Evolutionary conservation across 2,797 vertebrate genomes (phyloP), one percentile per base, ranked within the genome.

Genomic region (Taeniopygia guttata): DNA sequence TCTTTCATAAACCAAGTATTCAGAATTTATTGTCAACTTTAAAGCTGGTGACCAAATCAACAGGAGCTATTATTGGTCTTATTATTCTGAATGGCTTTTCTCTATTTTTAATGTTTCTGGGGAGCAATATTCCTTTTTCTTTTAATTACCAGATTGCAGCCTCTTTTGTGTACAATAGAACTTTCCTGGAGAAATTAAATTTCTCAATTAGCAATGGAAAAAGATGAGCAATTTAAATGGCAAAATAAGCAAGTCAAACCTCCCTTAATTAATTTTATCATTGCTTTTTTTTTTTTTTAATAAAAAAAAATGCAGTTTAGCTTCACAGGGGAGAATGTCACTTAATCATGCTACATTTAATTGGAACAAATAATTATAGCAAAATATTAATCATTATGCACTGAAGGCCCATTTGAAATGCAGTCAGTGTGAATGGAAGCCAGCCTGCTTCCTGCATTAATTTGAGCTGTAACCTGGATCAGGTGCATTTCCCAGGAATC

Each of bases 291-390:
- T 52, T 48, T 46, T 40, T 40, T 40, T 13, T 48, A 43, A n/a
- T 36, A 14, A 22, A 52, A 60, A 60, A 92, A 78, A 62, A 56
- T 4, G 49, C 51, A n/a, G 58, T 91, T 89, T 87, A 77, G 49
- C 45, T 88, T 80, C 90, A 83, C 80, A 80, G 64, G 80, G 82
- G 80, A 86, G 91, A 86, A 92, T 80, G 76, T 66, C 43, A 13
- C 76, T 95, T 97, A 92, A 96, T 96, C 90, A 89, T 34, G 76
- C 89, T 90, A 83, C 81, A 67, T 94, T 96, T 96, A 96, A 96
- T 95, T 95, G 95, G 85, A 84, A 91, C 92, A 97, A 94, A 96
- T 91, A 95, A 91, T 96, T 93, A 89, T 91, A 87, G 64, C 76
- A 74, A 82, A 84, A 96, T 94, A 93, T 82, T 95, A 85, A 94